phyloP scores from a whole-genome alignment of 1,140 invertebrate species.

The Lordiphosa stackelbergi region DNA sequence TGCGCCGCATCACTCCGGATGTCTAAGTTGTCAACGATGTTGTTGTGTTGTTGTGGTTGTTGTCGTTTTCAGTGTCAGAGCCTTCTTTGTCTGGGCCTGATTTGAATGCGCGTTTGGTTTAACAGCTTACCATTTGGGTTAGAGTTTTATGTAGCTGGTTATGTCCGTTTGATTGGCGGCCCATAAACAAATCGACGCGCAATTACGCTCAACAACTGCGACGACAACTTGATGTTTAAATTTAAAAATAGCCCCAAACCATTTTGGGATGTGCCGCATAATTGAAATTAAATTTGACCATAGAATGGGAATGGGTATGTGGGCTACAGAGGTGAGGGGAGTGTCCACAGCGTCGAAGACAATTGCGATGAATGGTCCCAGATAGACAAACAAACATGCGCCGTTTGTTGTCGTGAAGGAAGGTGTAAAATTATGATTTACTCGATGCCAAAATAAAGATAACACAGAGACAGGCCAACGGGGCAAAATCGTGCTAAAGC shows the following conservation, averaged over 20 bases:
- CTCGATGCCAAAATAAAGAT: conserved; percentile 54
- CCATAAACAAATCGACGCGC: conserved; percentile 66
- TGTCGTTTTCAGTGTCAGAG: conserved; percentile 34
- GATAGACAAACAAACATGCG: conserved; percentile 8
- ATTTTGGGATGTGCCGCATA: conserved; percentile 35
- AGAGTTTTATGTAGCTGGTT: conserved; percentile 28
- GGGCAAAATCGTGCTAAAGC: conserved; percentile 4
- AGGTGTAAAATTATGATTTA: conserved; percentile 58
- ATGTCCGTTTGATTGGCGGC: conserved; percentile 56
- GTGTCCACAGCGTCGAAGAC: conserved; percentile 10
- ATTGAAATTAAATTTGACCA: conserved; percentile 32
- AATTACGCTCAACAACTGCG: conserved; percentile 42
- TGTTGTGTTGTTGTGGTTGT: conserved; percentile 15
- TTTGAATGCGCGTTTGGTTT: conserved; percentile 66
- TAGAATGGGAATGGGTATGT: conserved; percentile 8
- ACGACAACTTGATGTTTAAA: conserved; percentile 32
- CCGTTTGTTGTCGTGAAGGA: conserved; percentile 28
- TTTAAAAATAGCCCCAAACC: conserved; percentile 45
- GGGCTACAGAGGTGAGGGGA: conserved; percentile 1
- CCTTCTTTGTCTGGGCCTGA: conserved; percentile 32
- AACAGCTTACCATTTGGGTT: conserved; percentile 45
- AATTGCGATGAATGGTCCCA: conserved; percentile 13
- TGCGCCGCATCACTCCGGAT: conserved; percentile 60
- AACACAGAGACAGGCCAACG: conserved; percentile 27
- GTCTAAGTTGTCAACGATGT: conserved; percentile 40